Evolutionary conservation across 2,888 invertebrate species (phyloP), one percentile per base, ranked within the genome.

Genomic region (Acronicta alni): DNA sequence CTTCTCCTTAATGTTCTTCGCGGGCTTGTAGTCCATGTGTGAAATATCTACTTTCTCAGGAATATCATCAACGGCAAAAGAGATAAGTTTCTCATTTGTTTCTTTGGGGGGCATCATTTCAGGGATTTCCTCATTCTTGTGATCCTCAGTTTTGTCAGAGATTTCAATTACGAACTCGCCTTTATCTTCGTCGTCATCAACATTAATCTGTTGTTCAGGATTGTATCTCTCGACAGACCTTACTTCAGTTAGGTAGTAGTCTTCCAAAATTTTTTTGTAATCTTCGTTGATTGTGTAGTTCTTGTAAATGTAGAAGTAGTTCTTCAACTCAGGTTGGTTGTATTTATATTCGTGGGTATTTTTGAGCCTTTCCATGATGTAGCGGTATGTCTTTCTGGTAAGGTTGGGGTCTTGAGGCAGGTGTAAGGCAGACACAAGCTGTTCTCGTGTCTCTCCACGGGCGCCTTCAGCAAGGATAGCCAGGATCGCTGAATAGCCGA

Each of bases 231-330:
- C 95, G 12, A 95, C 95, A 14, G 94, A 95, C 72, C 95, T 95
- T 0, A 96, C 96, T 37, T 96, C 95, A 45, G 96, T 96, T 42
- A 95, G 86, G 68, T 96, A 96, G 75, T 95, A 94, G 47, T 95
- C 94, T 81, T 92, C 91, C 3, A 96, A 81, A 45, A 95, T 86
- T 68, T 95, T 90, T 71, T 95, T 95, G 79, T 95, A 96, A 23
- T 95, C 95, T 39, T 96, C 95, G 60, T 95, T 94, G 3, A 95
- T 95, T 0, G 95, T 95, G 77, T 95, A 95, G 75, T 96, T 96
- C 76, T 95, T 95, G 83, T 96, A 96, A 7, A 96, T 95, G 74
- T 96, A 96, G 77, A 96, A 95, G 92, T 95, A 96, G 75, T 96
- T 96, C 80, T 96, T 95, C 67, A 96, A 89, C 70, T 96, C 95